A percentile compares a stretch with the other conserved stretches of the same genome.
These are phyloP conservation scores for Wasmannia auropunctata DNA, from an alignment of 1,140 invertebrate genomes.

Conservation along the genomic window DNA sequence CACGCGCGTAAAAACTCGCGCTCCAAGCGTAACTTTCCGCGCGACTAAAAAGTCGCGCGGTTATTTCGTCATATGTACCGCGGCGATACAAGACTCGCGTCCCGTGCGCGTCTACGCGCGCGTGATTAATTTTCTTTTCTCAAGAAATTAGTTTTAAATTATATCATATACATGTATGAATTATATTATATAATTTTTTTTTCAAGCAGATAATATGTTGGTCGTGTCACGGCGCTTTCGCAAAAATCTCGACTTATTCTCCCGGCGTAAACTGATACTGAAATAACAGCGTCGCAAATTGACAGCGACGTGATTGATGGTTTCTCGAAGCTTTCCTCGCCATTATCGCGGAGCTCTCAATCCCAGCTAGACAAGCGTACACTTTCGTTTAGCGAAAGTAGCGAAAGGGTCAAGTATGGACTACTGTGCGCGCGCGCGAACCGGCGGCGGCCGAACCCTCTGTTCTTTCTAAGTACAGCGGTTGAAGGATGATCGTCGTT, in stretches of 20 bases:
- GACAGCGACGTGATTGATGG: conserved; percentile 30
- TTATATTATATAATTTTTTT: neutral
- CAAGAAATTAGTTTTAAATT: neutral
- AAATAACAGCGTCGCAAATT: conserved; percentile 33
- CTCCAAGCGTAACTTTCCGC: conserved; percentile 6
- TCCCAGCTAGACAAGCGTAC: conserved; percentile 34
- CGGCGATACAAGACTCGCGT: neutral
- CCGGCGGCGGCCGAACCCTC: neutral
- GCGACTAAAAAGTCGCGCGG: neutral
- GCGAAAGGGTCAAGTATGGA: conserved; percentile 39
- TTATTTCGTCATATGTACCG: neutral
- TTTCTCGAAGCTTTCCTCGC: conserved; percentile 11
- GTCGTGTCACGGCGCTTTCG: neutral
- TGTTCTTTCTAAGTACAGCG: neutral
- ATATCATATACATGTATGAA: neutral
- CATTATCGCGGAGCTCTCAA: conserved; percentile 41
- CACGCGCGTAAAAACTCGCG: conserved; percentile 33
- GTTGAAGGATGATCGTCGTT: conserved; percentile 6
- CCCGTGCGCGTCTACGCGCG: too few species aligned
- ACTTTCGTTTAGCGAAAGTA: conserved; percentile 50
- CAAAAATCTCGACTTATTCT: neutral
- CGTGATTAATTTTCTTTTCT: neutral
- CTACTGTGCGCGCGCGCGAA: conserved; percentile 6
- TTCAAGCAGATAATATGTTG: neutral
- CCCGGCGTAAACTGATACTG: conserved; percentile 1